Percentiles rank a stretch among this genome's conserved stretches.
Conservation (phyloP, 2,797 vertebrate genomes). For the Gymnopithys bicolor region DNA sequence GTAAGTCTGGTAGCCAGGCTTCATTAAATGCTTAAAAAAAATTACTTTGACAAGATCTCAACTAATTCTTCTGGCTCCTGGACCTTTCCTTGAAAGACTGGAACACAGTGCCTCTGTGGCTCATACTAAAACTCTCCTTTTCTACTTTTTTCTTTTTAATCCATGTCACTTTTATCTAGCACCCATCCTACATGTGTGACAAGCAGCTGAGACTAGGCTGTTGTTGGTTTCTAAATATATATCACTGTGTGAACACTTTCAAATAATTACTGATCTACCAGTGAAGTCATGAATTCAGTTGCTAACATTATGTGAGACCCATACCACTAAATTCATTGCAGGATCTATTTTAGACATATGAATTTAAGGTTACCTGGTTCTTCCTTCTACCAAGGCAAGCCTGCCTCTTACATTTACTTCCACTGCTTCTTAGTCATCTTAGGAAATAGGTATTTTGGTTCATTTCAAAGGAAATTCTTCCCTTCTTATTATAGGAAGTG, state of each 20-base stretch:
- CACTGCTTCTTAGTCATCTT: background rate
- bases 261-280: background rate
- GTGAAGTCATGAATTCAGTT: constrained; percentile 22
- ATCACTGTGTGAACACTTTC: constrained; percentile 34
- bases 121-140: background rate
- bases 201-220: constrained; percentile 46
- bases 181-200: constrained; percentile 43
- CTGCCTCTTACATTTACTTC: background rate
- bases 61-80: background rate
- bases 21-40: background rate
- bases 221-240: constrained; percentile 60
- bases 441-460: background rate
- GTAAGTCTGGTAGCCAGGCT: background rate
- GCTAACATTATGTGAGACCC: background rate
- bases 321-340: background rate
- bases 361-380: background rate
- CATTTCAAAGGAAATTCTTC: background rate
- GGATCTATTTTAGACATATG: background rate
- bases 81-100: background rate
- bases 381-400: background rate
- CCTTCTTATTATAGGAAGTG: background rate
- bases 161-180: constrained; percentile 32
- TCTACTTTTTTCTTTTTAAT: background rate
- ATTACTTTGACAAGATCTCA: background rate
- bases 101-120: background rate